Percentiles rank a stretch among this genome's conserved stretches.
Evolutionary conservation across 1,140 invertebrate genomes (phyloP).

Genomic region (Drusus annulatus): DNA sequence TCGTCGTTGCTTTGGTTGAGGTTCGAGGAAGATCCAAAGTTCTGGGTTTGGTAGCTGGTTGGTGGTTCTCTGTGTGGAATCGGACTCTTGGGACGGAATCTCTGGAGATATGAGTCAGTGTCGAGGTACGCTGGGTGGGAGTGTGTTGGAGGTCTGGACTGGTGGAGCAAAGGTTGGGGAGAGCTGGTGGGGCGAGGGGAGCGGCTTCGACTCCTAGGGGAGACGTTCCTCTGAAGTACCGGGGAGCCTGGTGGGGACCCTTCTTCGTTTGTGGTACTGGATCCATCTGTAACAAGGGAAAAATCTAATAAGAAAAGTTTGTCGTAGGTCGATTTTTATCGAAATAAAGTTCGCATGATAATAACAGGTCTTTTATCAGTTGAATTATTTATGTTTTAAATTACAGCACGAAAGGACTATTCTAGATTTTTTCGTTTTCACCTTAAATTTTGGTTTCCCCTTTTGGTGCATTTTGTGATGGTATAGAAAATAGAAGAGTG

Average conservation of each 20-base stretch:
- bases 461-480: too few species aligned
- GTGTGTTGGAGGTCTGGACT: constrained; percentile 64
- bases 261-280: constrained; percentile 76
- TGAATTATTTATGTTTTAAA: too few species aligned
- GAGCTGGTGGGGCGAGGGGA: constrained; percentile 66
- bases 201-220: constrained; percentile 62
- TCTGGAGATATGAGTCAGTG: constrained; percentile 66
- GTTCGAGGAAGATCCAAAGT: constrained; percentile 48
- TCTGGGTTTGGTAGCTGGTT: constrained; percentile 42
- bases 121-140: constrained; percentile 67
- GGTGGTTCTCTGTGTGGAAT: constrained; percentile 65
- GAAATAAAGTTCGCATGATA: too few species aligned
- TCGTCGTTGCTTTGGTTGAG: constrained; percentile 64
- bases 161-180: constrained; percentile 63
- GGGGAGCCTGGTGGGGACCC: constrained; percentile 75
- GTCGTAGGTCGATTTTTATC: too few species aligned
- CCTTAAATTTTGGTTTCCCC: too few species aligned
- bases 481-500: too few species aligned
- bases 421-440: too few species aligned
- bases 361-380: too few species aligned
- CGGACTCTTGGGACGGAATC: constrained; percentile 64
- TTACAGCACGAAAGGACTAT: too few species aligned
- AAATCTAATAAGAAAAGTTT: not conserved
- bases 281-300: constrained; percentile 75
- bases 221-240: constrained; percentile 65